Evolutionary conservation across 2,113 vertebrate genomes (phyloP), one percentile per base, ranked within the genome.

Genomic region (Corythornis cristatus): DNA sequence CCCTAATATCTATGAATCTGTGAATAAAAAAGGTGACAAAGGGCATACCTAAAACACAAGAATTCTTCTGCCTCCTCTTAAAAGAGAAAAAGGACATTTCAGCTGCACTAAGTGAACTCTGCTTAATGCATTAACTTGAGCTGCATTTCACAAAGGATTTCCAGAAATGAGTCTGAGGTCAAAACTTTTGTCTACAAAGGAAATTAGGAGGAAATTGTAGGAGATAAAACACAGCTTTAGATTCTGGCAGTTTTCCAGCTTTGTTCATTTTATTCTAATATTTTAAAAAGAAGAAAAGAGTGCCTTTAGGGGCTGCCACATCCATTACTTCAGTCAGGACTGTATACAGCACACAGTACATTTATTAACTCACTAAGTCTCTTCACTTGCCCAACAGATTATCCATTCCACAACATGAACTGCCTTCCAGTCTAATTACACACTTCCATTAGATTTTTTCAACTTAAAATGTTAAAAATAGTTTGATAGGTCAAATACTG

Each of bases 201-300:
- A 98, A 97, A 97, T 97, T 77, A 96, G 97, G 75, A 97, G 97
- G 97, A 98, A 98, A 98, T 96, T 95, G 96, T 97, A 97, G 88
- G 84, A 97, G 97, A 97, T 97, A 97, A 96, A 97, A 95, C 73
- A 91, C 93, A 98, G 97, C 95, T 97, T 97, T 93, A 75, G 84
- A 81, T 93, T 92, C 90, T 97, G 97, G 97, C 97, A 2, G 48
- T 19, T 14, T 31, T 94, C 95, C 97, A 97, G 93, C 90, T 97
- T 96, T 97, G 93, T 98, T 95, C 95, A 60, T 81, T 97, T 95
- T 93, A 50, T 90, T 67, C 90, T 90, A 91, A 71, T 90, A 89
- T 83, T 93, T 95, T 87, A 65, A 79, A 83, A 84, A 40, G 19
- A 66, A 45, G 37, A 57, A 66, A 83, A 58, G 72, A 72, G 43